These are phyloP conservation scores for Platysteira castanea DNA, from an alignment of 2,113 vertebrate species.

Conservation along the genomic window DNA sequence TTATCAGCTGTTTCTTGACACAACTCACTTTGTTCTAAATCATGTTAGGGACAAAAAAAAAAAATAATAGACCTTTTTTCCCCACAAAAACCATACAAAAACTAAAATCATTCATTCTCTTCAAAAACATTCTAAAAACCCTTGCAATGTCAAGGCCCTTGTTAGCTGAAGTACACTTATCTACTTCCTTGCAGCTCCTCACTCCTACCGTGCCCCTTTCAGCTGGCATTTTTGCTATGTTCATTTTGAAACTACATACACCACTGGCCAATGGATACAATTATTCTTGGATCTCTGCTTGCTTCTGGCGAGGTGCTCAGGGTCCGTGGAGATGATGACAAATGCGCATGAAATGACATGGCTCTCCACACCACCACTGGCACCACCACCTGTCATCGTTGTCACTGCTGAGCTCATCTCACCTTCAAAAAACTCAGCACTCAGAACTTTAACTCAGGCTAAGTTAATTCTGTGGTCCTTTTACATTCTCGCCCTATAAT, in stretches of 20 bases:
- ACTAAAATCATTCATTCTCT: background rate
- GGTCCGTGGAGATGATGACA: background rate
- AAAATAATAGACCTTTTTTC: background rate
- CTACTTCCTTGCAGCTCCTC: background rate
- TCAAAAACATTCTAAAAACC: background rate
- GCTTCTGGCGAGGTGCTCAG: slow-evolving; percentile 15
- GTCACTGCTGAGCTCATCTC: slow-evolving; percentile 40
- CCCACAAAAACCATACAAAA: background rate
- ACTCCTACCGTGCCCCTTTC: background rate
- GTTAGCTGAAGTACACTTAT: background rate
- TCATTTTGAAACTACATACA: slow-evolving; percentile 5
- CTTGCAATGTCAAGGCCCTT: background rate
- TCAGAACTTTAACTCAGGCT: slow-evolving; percentile 40
- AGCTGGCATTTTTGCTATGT: background rate
- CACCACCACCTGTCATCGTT: background rate
- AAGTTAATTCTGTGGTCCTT: slow-evolving; percentile 22
- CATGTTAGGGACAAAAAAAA: background rate
- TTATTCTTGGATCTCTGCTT: slow-evolving; percentile 61
- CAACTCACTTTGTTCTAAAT: background rate
- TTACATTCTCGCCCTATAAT: slow-evolving; percentile 36
- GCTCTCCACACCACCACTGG: background rate
- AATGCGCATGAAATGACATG: background rate
- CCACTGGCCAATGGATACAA: background rate
- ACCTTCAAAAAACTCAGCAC: slow-evolving; percentile 16
- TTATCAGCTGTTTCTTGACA: slow-evolving; percentile 7